Conservation (phyloP, 2,888 invertebrate genomes). For the Sylvicola fuscatus region DNA sequence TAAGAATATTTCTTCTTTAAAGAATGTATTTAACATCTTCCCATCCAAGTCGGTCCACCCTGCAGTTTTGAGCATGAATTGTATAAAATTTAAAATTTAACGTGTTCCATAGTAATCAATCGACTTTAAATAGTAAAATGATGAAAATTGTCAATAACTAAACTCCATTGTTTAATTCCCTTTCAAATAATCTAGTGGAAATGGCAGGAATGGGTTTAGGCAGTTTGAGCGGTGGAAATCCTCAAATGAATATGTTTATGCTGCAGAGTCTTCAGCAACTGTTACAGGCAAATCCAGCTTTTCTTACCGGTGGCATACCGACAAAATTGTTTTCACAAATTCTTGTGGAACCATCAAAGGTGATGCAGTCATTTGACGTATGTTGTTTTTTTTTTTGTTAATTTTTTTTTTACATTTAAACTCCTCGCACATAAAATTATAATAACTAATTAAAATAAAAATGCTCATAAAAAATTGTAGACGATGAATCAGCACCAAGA, state of each 20-base stretch:
- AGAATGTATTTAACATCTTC: too few species aligned
- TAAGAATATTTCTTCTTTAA: too few species aligned
- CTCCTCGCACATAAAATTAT: too few species aligned
- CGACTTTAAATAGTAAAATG: too few species aligned
- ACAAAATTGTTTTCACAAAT: slow-evolving; percentile 37
- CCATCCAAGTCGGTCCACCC: too few species aligned
- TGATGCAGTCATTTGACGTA: slow-evolving; percentile 14
- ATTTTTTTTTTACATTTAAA: too few species aligned
- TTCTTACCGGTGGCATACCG: slow-evolving; percentile 24
- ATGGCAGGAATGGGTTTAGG: slow-evolving; percentile 35
- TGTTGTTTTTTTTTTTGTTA: slow-evolving; percentile 1
- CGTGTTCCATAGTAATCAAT: too few species aligned
- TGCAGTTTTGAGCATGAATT: too few species aligned
- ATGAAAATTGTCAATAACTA: slow-evolving; percentile 2
- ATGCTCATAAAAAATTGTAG: slow-evolving; percentile 2
- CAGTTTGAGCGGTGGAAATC: slow-evolving; percentile 4
- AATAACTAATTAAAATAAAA: not conserved
- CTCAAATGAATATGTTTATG: slow-evolving; percentile 16
- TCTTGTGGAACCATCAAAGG: slow-evolving; percentile 35
- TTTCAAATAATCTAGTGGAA: slow-evolving; percentile 39
- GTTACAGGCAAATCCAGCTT: slow-evolving; percentile 22
- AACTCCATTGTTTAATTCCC: too few species aligned
- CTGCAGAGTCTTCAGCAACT: slow-evolving; percentile 22
- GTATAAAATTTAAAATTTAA: too few species aligned
- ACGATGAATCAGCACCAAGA: slow-evolving; percentile 28